Base-by-base conservation (phyloP, 2,113 vertebrate genomes). In the Mohoua ochrocephala region DNA sequence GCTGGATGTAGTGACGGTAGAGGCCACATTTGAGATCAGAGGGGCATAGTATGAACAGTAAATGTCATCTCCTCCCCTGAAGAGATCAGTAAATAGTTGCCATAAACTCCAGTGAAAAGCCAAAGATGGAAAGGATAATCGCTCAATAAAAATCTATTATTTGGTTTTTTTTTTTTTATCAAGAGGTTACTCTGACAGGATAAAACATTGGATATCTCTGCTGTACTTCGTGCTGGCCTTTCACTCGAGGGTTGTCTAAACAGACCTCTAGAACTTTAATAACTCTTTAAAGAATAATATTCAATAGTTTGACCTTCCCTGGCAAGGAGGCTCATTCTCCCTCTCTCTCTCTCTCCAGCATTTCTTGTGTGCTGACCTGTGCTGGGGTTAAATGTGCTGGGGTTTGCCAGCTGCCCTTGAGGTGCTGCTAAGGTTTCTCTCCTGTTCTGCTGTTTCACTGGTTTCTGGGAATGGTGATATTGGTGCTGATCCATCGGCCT, bases 1-100 rank as follows among this genome's bases (percentile, higher is more conserved):
- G 13, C 54, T 94, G 75, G 42, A 52, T 4, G 1, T 20, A 28
- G 45, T 44, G 50, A 44, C 60, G 80, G 82, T 35, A 76, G 87
- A 88, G 44, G 47, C 50, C 50, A 89, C 3, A 0, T 20, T 6
- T 79, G 87, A 91, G 84, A 83, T 83, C 87, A 85, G 63, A 87
- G 74, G 65, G 70, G 49, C 54, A 42, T 6, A 61, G 26, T 50
- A 37, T 23, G 54, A 91, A 53, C 74, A 67, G 70, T 83, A 85
- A 96, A 93, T 96, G 92, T 90, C 94, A 96, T 67, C 52, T 73
- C 27, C 91, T 91, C 82, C 67, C 84, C 63, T 27, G 50, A 80
- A 94, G 82, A 93, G 67, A 85, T 95, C 63, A 80, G 92, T 90
- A 96, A 94, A 90, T 74, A 95, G 83, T 61, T 13, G 1, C 65